A percentile compares a stretch with the other conserved stretches of the same genome.
phyloP scores from a whole-genome alignment of 2,113 vertebrate genomes.

The Strix uralensis region DNA sequence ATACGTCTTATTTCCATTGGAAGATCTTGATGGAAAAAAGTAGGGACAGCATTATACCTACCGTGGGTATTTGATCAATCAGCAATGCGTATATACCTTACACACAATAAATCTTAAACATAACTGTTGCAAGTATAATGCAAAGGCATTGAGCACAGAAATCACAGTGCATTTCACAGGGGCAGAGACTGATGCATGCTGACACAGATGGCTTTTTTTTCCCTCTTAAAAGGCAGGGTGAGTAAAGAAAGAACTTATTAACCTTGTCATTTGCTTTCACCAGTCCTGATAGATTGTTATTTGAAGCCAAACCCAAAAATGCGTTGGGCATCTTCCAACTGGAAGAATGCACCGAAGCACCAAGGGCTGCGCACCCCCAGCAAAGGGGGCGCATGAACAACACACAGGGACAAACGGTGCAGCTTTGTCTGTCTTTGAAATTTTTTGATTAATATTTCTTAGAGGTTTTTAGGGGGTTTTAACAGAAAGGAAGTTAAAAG shows the following conservation, averaged over 20 bases:
- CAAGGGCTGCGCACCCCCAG: not conserved
- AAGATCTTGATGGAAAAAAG: not conserved
- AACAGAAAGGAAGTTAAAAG: not conserved
- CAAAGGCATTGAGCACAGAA: not conserved
- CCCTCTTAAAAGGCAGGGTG: not conserved
- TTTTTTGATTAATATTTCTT: not conserved
- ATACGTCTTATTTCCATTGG: not conserved
- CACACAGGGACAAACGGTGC: not conserved
- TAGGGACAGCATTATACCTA: not conserved
- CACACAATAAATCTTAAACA: not conserved
- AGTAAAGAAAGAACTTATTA: not conserved
- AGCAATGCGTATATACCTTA: not conserved
- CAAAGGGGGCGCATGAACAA: accelerated
- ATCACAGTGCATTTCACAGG: not conserved
- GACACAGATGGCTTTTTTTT: not conserved
- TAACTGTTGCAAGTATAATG: not conserved
- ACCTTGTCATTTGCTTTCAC: not conserved
- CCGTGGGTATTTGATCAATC: not conserved
- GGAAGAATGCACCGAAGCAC: not conserved
- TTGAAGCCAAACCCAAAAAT: not conserved
- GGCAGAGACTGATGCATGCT: not conserved
- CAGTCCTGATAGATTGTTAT: not conserved
- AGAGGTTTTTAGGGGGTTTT: not conserved
- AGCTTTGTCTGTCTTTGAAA: not conserved
- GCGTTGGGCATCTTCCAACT: not conserved